Evolutionary conservation across 2,113 vertebrate species (phyloP), one percentile per base, ranked within the genome.

Genomic region (Grammomys surdaster): DNA sequence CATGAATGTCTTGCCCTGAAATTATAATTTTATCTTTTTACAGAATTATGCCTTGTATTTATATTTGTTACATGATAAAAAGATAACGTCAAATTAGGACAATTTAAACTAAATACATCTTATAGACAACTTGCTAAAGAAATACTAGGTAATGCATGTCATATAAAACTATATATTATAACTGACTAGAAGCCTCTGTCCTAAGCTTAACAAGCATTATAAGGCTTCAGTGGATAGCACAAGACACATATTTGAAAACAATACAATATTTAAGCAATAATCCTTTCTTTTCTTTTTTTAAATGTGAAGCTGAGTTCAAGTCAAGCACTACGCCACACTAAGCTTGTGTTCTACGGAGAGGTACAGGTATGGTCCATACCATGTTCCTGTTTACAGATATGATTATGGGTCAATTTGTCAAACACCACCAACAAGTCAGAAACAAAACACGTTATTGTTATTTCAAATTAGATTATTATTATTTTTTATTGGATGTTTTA

Each of bases 41-140:
- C 1, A 87, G 48, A 65, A 36, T 11, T 4, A 20, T 60, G 9
- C 33, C 51, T 94, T 96, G 28, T 58, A 69, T 46, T 92, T 85
- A 72, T 63, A 80, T 54, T 80, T 88, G 7, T 91, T 77, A 80
- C 63, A 94, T 95, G n/a, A 89, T 91, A n/a, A 95, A 73, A 95
- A 54, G 65, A 90, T n/a, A 5, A 75, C 8, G 70, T 82, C 96
- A 95, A 77, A 43, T 88, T 93, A 85, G 92, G 93, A 77, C 65
- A 67, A 43, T 86, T 76, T 91, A 80, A 88, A 63, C 36, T 81
- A 81, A 97, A 73, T 3, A 75, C 10, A 63, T 67, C 63, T 82
- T 67, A 10, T 46, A 36, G 33, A 56, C 89, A n/a, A 78, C 43
- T 96, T 92, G 51, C 56, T 86, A 88, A 94, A 92, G 67, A 76